These are phyloP conservation scores for Dendrolimus pini DNA, from an alignment of 2,888 invertebrate genomes.

Conservation along the genomic window DNA sequence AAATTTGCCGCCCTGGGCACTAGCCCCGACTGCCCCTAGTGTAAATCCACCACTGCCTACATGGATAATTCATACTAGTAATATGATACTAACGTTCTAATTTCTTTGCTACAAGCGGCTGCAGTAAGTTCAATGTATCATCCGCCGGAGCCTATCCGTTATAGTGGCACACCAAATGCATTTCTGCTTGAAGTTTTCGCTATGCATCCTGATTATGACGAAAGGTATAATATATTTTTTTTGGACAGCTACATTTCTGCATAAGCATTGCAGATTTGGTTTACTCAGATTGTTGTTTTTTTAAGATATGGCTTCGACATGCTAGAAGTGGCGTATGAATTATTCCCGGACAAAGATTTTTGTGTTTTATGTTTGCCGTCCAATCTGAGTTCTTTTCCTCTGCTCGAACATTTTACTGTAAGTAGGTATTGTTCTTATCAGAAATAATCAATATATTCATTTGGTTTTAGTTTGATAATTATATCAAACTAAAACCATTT, in stretches of 20 bases:
- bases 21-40: no score
- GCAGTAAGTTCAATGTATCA: conserved; percentile 4
- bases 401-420: conserved; percentile 78
- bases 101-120: not conserved
- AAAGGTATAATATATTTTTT: conserved; percentile 39
- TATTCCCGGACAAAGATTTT: conserved; percentile 79
- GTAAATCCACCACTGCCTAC: no score
- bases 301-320: conserved; percentile 68
- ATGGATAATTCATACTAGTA: no score
- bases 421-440: conserved; percentile 3
- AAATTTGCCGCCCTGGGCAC: no score
- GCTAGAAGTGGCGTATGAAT: conserved; percentile 77
- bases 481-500: no score
- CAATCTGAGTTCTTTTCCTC: conserved; percentile 59
- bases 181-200: conserved; percentile 79
- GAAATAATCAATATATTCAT: no score
- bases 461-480: no score
- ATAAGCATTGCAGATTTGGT: no score
- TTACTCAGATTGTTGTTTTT: not conserved
- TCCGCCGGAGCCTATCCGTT: conserved; percentile 35
- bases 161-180: conserved; percentile 72
- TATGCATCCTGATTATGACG: conserved; percentile 70
- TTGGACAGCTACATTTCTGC: not conserved
- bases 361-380: conserved; percentile 77
- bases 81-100: no score